phyloP scores from a whole-genome alignment of 2,797 vertebrate species.

The Halcyon smyrnensis region DNA sequence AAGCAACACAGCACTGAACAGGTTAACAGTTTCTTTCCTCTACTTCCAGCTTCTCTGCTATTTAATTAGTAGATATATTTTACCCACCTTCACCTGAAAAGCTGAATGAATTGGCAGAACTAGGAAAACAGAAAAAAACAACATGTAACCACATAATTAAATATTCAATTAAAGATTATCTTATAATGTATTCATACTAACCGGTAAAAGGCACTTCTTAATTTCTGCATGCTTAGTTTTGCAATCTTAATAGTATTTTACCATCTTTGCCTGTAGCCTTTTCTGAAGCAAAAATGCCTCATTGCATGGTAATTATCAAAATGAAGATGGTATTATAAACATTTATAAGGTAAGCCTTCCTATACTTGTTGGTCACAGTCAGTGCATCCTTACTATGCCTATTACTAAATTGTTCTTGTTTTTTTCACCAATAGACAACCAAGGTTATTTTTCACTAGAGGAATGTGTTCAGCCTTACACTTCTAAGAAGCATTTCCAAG shows the following conservation, averaged over 20 bases:
- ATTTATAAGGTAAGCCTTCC: not conserved
- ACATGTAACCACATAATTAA: not conserved
- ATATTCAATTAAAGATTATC: not conserved
- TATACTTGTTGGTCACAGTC: not conserved
- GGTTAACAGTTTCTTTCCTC: not conserved
- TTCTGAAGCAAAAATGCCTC: not conserved
- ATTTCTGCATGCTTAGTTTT: constrained; percentile 21
- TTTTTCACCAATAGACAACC: not conserved
- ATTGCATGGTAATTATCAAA: not conserved
- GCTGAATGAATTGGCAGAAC: not conserved
- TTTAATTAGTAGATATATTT: not conserved
- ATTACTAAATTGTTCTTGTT: not conserved
- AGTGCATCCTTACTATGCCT: not conserved
- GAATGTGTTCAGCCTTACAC: not conserved
- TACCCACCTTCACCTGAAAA: not conserved
- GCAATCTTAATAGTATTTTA: not conserved
- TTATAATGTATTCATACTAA: not conserved
- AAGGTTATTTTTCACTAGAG: not conserved
- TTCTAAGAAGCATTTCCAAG: constrained; percentile 58
- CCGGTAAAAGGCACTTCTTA: not conserved
- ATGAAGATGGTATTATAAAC: not conserved
- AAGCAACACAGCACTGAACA: not conserved
- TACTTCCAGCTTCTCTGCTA: not conserved
- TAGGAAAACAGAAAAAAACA: not conserved
- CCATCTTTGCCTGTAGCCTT: not conserved